Base-by-base conservation (phyloP, 2,113 vertebrate genomes). In the Halcyon senegalensis region DNA sequence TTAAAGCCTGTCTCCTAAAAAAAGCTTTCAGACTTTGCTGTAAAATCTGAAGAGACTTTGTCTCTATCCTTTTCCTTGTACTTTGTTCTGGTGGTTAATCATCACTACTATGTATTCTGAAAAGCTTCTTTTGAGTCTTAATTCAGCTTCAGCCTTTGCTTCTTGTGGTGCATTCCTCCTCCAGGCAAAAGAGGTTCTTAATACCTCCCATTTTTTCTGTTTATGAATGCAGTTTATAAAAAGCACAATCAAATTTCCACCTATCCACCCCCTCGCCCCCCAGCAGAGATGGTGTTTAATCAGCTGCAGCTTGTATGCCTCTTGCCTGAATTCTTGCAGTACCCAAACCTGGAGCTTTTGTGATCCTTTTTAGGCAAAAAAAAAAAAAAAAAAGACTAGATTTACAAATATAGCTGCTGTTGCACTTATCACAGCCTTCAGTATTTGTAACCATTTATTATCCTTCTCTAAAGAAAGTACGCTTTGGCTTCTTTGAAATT, bases 121-220 rank as follows among this genome's bases (percentile, higher is more conserved):
- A 94, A 97, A 95, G 77, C 51, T 91, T 63, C 76, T 82, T 93
- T 96, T 84, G 60, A 84, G 74, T 68, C 66, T 89, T 95, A 93
- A 72, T 87, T 87, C 69, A 91, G 10, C 70, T 94, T 82, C 87
- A 87, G 78, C 37, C 23, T 89, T 93, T 87, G 28, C 51, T 84
- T 84, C 56, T 94, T 62, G 43, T 76, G 70, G 35, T 41, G 25
- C 50, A 58, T 83, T 82, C 85, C 53, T 93, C 60, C 90, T 85
- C 33, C 48, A 80, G 85, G 82, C 58, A 92, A n/a, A 82, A 93
- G 25, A 60, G 25, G 9, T 58, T 95, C 58, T 64, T 76, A 93
- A 79, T 79, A 64, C 28, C 33, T 84, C 16, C 48, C 13, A 6
- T 25, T 56, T 82, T 69, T 91, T 67, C 39, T 66, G 27, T 63